Evolutionary conservation across 2,888 invertebrate species (phyloP), one percentile per base, ranked within the genome.

Genomic region (Limnephilus rhombicus): DNA sequence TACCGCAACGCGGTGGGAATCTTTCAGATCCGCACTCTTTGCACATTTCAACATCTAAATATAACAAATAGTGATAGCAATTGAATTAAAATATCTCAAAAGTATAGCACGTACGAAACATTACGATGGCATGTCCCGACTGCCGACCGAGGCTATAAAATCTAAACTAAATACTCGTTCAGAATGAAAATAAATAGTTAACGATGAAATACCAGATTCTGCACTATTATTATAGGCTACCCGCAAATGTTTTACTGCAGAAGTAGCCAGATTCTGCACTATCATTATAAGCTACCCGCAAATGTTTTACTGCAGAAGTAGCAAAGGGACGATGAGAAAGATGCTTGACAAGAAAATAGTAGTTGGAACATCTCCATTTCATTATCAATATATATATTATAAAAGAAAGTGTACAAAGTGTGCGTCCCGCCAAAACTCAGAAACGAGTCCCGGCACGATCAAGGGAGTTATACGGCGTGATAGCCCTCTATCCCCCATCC

Each of bases 1-100:
- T 86, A 86, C 86, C 86, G 13, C 86, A 86, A 86, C 45, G 86
- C n/a, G 49, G n/a, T 45, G 29, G 49, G 45, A 49, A 86, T 29
- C 41, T 53, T 41, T 41, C 45, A 86, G 45, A 86, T 49, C 45
- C 24, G 53, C 86, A 4, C n/a, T 45, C 45, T 86, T 86, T 86
- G 49, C 86, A 86, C 49, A 15, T 37, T 31, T 41, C 34, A 9
- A 41, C 11, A 49, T 45, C 53, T 86, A 45, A 49, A 86, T 45
- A 86, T 86, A 86, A 45, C 86, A n/a, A 45, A 31, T 12, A 12
- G 45, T 41, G 31, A 86, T 45, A 49, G 86, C 86, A 31, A 29
- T 49, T 49, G 13, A 86, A 86, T 53, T 41, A 85, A 85, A 37
- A 85, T 24, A 37, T 85, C 18, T 85, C 0, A 34, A 85, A 85